phyloP scores from a whole-genome alignment of 2,888 invertebrate species.

The Crioceris asparagi region DNA sequence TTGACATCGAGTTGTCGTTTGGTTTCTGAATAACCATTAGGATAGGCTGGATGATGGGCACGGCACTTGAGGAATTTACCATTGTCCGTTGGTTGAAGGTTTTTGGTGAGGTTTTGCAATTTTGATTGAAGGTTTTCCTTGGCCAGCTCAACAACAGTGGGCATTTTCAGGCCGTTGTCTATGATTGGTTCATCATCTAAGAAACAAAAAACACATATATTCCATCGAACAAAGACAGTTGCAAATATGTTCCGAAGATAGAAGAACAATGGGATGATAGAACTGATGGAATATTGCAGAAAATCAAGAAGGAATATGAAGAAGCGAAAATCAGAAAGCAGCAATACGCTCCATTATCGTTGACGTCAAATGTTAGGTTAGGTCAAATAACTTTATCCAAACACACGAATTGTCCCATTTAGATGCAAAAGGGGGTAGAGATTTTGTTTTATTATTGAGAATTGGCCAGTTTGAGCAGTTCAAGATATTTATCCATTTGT shows the following conservation, averaged over 20 bases:
- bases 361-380: conserved; percentile 3
- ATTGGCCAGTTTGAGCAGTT: not conserved
- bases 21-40: conserved; percentile 31
- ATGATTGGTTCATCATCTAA: conserved; percentile 52
- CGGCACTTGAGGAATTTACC: conserved; percentile 55
- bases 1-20: conserved; percentile 44
- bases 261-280: too few relatives aligned
- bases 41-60: conserved; percentile 53
- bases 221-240: too few relatives aligned
- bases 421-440: too few relatives aligned
- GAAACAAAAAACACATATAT: conserved; percentile 14
- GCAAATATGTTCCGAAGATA: too few relatives aligned
- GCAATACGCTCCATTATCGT: not conserved
- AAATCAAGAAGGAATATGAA: too few relatives aligned
- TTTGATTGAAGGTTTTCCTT: conserved; percentile 51
- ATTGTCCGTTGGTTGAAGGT: conserved; percentile 53
- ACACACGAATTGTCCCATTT: too few relatives aligned
- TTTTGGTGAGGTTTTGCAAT: conserved; percentile 53
- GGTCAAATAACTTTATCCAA: too few relatives aligned
- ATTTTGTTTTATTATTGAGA: not conserved
- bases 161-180: conserved; percentile 40
- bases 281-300: too few relatives aligned
- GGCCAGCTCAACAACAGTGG: conserved; percentile 42
- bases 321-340: too few relatives aligned
- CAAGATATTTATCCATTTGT: not conserved